Conservation (phyloP, 1,140 invertebrate species). For the Drosophila insularis region DNA sequence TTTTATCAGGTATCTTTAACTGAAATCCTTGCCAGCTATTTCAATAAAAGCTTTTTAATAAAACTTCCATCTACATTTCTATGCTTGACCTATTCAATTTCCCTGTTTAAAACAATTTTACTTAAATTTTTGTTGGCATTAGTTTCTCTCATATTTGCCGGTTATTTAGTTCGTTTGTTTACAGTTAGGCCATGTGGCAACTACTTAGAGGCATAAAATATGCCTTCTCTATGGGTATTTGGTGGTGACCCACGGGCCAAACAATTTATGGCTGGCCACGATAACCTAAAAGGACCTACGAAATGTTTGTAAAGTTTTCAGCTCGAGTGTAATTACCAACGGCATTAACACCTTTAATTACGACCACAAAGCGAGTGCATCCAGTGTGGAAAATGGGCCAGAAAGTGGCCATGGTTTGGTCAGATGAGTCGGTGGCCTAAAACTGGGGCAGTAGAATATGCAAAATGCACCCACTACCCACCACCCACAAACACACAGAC, state of each 20-base stretch:
- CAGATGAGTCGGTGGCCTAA: background rate
- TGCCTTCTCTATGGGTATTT: conserved; percentile 32
- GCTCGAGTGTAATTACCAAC: conserved; percentile 66
- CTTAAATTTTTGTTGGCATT: background rate
- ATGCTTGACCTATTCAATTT: background rate
- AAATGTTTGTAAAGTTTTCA: conserved; percentile 30
- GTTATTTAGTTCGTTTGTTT: background rate
- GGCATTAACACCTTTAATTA: conserved; percentile 79
- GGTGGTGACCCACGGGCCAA: conserved; percentile 8
- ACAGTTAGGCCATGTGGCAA: conserved; percentile 20
- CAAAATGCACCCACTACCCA: conserved; percentile 27
- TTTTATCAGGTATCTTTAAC: too few relatives aligned
- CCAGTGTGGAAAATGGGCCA: conserved; percentile 63
- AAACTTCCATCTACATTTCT: background rate
- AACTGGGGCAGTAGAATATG: conserved; percentile 40
- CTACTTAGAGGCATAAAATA: conserved; percentile 72
- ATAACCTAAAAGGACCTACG: conserved; percentile 38
- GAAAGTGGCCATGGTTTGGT: conserved; percentile 15
- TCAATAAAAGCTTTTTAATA: background rate
- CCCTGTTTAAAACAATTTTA: background rate
- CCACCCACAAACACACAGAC: conserved; percentile 9
- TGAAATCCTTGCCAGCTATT: too few relatives aligned
- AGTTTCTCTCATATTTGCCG: background rate
- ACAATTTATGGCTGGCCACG: conserved; percentile 66
- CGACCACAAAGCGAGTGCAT: conserved; percentile 40